Conservation (phyloP, 2,888 invertebrate genomes). For the Adelognathus sp. region DNA sequence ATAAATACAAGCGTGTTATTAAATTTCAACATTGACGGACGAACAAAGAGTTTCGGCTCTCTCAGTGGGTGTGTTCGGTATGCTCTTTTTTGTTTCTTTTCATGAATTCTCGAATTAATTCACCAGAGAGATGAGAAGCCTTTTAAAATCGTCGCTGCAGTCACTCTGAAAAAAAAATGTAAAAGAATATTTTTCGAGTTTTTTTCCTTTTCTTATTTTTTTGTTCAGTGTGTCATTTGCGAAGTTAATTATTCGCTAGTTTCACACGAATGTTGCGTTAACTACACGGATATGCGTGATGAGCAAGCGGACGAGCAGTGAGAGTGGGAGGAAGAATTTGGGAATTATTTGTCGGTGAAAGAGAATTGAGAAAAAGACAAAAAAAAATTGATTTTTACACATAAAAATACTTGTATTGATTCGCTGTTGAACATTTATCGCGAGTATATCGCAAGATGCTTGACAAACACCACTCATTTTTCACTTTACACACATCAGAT, state of each 20-base stretch:
- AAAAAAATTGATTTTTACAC: conserved; percentile 31
- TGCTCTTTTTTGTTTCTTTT: no score
- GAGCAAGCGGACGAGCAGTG: background rate
- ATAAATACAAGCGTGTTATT: conserved; percentile 53
- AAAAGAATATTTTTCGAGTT: conserved; percentile 52
- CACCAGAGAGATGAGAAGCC: conserved; percentile 77
- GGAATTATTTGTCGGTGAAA: background rate
- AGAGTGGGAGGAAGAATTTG: background rate
- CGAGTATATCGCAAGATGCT: conserved; percentile 28
- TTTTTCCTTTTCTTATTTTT: no score
- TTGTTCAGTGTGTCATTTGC: conserved; percentile 35
- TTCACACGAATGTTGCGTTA: conserved; percentile 9
- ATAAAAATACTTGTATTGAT: conserved; percentile 52
- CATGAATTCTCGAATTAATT: conserved; percentile 68
- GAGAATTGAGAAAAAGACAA: background rate
- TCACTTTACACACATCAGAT: conserved; percentile 37
- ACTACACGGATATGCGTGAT: background rate
- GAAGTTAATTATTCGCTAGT: background rate
- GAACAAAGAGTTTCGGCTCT: conserved; percentile 24
- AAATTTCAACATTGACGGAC: conserved; percentile 28
- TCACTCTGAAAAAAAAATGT: conserved; percentile 77
- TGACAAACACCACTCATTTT: conserved; percentile 29
- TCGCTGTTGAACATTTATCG: conserved; percentile 49
- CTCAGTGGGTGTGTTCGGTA: no score
- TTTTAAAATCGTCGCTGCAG: conserved; percentile 79